Evolutionary conservation across 1,140 invertebrate genomes (phyloP).

Genomic region (Sycophila sp.): DNA sequence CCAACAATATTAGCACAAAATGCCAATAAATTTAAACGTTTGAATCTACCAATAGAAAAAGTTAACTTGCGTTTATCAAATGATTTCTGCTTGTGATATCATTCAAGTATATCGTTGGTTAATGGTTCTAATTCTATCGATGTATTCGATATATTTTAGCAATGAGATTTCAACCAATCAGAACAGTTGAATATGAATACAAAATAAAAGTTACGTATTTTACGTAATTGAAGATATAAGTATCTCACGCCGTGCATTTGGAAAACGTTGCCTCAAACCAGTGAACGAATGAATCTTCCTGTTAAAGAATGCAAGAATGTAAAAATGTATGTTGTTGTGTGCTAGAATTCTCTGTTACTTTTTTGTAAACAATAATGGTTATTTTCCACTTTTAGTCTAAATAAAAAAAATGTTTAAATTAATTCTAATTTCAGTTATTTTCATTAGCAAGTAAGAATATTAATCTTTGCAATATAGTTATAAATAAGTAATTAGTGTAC

Average conservation of each 20-base stretch:
- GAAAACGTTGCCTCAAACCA: slow-evolving; percentile 26
- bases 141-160: not conserved
- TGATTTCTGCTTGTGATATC: too few species aligned
- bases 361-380: slow-evolving; percentile 50
- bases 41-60: not conserved
- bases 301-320: slow-evolving; percentile 42
- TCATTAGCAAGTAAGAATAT: slow-evolving; percentile 13
- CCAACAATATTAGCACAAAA: not conserved
- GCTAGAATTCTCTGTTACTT: slow-evolving; percentile 43
- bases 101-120: too few species aligned
- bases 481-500: too few species aligned
- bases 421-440: not conserved
- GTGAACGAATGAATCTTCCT: slow-evolving; percentile 31
- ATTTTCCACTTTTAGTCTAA: slow-evolving; percentile 52
- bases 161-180: not conserved
- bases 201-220: not conserved
- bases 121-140: not conserved
- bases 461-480: slow-evolving; percentile 9
- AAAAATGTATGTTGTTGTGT: slow-evolving; percentile 48
- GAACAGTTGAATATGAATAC: not conserved
- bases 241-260: slow-evolving; percentile 36
- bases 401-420: slow-evolving; percentile 52
- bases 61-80: too few species aligned
- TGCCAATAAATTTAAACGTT: not conserved
- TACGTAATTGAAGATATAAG: not conserved